Evolutionary conservation across 2,888 invertebrate species (phyloP), one percentile per base, ranked within the genome.

Genomic region (Drosophila macrothrix): DNA sequence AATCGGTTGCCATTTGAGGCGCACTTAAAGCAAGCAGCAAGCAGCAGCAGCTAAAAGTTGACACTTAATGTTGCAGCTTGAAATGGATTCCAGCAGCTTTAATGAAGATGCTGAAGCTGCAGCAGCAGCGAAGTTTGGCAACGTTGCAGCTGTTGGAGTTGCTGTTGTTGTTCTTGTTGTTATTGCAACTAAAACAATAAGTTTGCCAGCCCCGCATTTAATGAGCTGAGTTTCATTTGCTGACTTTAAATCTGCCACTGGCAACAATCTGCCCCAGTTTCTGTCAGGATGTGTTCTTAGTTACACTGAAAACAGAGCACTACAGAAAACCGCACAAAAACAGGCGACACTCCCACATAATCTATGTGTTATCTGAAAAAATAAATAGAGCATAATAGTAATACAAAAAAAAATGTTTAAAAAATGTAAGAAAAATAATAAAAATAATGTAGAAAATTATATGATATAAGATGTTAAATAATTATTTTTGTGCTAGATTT

Each of bases 201-300:
- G 61, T 54, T 35, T 28, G 55, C 19, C 12, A 64, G 58, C 64
- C 68, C 67, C 67, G 73, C 78, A 83, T 84, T 87, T 74, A 83
- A 87, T 84, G 82, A 77, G 83, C 73, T 84, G 80, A 77, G 87
- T 75, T 79, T 72, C 64, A 56, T 64, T 72, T 29, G 66, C 63
- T 71, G 74, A 50, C 81, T 79, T 82, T 82, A 79, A 81, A 76
- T 81, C 71, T 77, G 69, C 50, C 37, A 16, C 55, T 12, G 35
- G 39, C 56, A 62, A 56, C 46, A 29, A 41, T 60, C 35, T 78
- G 79, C 70, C 77, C 78, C 64, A 80, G 62, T 77, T 78, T 74
- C 56, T 31, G 49, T n/a, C 58, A 46, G 58, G 19, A 46, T 43
- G 35, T 39, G 22, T 39, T 55, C 56, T 31, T n/a, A 54, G 46